These are phyloP conservation scores for Sebastes alutus DNA, from an alignment of 2,797 vertebrate species.

Conservation along the genomic window DNA sequence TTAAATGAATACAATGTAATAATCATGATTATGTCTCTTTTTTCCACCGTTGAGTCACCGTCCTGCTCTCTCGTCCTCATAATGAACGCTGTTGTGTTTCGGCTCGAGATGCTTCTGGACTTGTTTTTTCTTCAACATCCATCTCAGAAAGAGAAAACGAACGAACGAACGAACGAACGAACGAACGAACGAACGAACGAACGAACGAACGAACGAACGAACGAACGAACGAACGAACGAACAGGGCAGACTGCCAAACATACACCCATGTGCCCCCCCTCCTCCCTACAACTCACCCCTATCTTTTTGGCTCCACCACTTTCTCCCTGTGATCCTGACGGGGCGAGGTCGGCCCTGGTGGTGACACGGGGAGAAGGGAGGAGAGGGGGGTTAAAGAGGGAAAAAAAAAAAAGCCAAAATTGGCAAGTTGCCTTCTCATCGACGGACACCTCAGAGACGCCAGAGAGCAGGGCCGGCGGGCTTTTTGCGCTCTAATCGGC, in stretches of 20 bases:
- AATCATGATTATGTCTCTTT: slow-evolving; percentile 64
- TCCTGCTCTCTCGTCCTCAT: slow-evolving; percentile 50
- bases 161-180: slow-evolving; percentile 15
- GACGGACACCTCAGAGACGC: slow-evolving; percentile 44
- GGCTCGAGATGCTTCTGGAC: slow-evolving; percentile 33
- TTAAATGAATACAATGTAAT: slow-evolving; percentile 70
- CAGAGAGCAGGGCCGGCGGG: background rate
- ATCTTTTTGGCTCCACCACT: slow-evolving; percentile 1
- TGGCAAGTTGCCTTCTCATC: slow-evolving; percentile 39
- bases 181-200: background rate
- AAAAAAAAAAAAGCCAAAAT: slow-evolving; percentile 19
- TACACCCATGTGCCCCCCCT: slow-evolving; percentile 8
- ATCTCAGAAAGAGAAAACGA: slow-evolving; percentile 18
- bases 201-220: background rate
- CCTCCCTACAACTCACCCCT: background rate
- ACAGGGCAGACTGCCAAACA: slow-evolving; percentile 50
- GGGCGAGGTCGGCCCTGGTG: slow-evolving; percentile 3
- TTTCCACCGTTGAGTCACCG: slow-evolving; percentile 38
- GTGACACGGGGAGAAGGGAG: background rate
- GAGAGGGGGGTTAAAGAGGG: background rate
- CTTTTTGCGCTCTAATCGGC: slow-evolving; percentile 4
- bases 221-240: background rate
- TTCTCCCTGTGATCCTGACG: background rate
- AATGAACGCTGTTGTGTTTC: slow-evolving; percentile 29
- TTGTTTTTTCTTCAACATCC: slow-evolving; percentile 21